A percentile compares a stretch with the other conserved stretches of the same genome.
phyloP scores from a whole-genome alignment of 2,888 invertebrate genomes.

The Eupithecia subumbrata region DNA sequence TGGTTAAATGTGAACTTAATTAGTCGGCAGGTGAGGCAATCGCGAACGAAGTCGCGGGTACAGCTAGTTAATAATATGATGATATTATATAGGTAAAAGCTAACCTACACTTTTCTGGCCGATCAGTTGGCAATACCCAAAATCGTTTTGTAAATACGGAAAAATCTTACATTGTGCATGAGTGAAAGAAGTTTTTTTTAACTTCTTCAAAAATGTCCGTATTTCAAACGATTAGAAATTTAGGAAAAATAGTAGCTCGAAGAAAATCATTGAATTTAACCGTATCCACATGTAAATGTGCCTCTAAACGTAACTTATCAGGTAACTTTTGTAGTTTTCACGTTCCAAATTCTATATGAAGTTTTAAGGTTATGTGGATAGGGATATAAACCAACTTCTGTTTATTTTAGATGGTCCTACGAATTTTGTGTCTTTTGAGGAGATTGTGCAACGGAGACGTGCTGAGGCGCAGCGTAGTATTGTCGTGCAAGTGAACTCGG shows the following conservation, averaged over 20 bases:
- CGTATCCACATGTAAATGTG: slow-evolving; percentile 59
- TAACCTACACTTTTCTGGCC: too few species aligned
- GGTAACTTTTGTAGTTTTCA: slow-evolving; percentile 52
- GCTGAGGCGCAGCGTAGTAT: slow-evolving; percentile 87
- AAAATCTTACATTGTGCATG: too few species aligned
- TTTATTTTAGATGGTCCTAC: slow-evolving; percentile 63
- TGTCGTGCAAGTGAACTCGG: slow-evolving; percentile 90
- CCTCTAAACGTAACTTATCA: slow-evolving; percentile 63
- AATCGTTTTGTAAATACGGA: too few species aligned
- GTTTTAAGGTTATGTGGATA: slow-evolving; percentile 69
- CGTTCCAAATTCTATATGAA: slow-evolving; percentile 44
- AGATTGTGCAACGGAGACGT: slow-evolving; percentile 84
- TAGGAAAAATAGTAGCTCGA: slow-evolving; percentile 61
- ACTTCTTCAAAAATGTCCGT: slow-evolving; percentile 70
- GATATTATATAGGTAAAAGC: too few species aligned
- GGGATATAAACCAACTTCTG: slow-evolving; percentile 2
- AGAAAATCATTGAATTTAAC: slow-evolving; percentile 60
- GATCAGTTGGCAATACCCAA: too few species aligned
- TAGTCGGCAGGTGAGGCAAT: too few species aligned
- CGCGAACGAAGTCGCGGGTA: too few species aligned
- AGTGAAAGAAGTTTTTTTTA: not conserved
- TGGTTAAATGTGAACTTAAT: too few species aligned
- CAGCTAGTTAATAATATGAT: too few species aligned
- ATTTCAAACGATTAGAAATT: slow-evolving; percentile 66
- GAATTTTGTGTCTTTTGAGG: slow-evolving; percentile 80